These are phyloP conservation scores for Cromileptes altivelis DNA, from an alignment of 2,113 vertebrate genomes.

Conservation along the genomic window DNA sequence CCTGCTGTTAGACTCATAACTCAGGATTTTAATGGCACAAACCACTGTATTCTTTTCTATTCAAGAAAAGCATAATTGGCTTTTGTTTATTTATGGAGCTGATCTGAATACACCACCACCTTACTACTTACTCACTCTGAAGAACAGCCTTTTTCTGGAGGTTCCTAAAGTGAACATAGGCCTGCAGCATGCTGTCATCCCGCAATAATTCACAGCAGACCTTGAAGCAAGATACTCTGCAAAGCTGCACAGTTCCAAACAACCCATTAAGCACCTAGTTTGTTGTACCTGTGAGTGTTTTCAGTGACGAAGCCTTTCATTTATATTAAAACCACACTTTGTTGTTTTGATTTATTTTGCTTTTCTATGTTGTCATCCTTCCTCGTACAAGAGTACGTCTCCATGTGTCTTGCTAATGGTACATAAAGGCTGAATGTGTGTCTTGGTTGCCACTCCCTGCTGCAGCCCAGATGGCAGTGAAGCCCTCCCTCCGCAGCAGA, in stretches of 20 bases:
- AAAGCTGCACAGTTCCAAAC: neutral
- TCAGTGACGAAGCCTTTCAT: conserved; percentile 12
- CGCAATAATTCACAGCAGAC: conserved; percentile 31
- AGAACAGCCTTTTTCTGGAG: neutral
- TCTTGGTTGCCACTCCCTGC: conserved; percentile 55
- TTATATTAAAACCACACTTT: conserved; percentile 3
- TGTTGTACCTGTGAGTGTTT: neutral
- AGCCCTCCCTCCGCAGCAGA: conserved; percentile 52
- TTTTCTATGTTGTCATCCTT: neutral
- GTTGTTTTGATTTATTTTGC: conserved; percentile 8
- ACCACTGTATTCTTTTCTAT: neutral
- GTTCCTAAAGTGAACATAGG: conserved; percentile 22
- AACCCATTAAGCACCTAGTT: neutral
- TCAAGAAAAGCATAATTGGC: neutral
- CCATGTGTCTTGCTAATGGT: conserved; percentile 3
- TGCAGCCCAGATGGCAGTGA: conserved; percentile 76
- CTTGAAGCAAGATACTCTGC: neutral
- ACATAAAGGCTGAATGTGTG: conserved; percentile 14
- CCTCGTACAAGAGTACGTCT: neutral
- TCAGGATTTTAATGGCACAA: neutral
- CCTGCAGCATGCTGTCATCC: conserved; percentile 21
- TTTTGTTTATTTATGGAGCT: conserved; percentile 1
- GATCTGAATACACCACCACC: neutral
- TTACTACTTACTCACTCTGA: neutral
- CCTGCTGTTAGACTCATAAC: conserved; percentile 1